Base-by-base conservation (phyloP, 2,113 vertebrate species). In the Cathartes aura region DNA sequence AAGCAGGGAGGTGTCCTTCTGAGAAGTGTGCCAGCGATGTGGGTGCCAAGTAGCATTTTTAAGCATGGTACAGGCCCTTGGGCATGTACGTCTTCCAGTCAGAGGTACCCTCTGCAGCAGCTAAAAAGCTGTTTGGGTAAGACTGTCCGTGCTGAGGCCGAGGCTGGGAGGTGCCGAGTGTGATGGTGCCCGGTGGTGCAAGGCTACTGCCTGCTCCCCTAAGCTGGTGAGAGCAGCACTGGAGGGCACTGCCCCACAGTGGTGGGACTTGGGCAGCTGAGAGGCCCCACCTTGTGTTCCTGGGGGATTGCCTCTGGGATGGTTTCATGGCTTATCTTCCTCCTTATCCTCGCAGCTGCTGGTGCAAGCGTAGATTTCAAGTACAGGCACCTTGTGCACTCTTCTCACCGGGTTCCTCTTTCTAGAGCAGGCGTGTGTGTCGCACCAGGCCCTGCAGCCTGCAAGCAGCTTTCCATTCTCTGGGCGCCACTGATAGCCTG, bases 71-170 rank as follows among this genome's bases (percentile, higher is more conserved):
- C 23, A 20, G 53, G 22, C n/a, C 17, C 48, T 38, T 48, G 20
- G 36, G 34, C 9, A 3, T 4, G 11, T 30, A 8, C 1, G 1
- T 56, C 42, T 56, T 63, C 9, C 30, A 63, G 14, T 48, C 36
- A 43, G 64, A 42, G 32, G 27, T 34, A 50, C 8, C 8, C 8
- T 56, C 42, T 79, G 72, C 42, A 50, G 47, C 63, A 48, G 59
- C 67, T 48, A 19, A 42, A 24, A 58, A 30, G 17, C 17, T 52
- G 8, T 32, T 48, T 84, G 55, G 36, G 40, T 47, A 8, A 11
- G 48, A 26, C 24, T 5, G 3, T 0, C 18, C 36, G 32, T 53
- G 60, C 45, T 0, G 2, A 38, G 36, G 16, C 21, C 5, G 5
- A 62, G 48, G 30, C 67, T 9, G 27, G 26, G 38, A 60, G 29